Base-by-base conservation (phyloP, 1,140 invertebrate species). In the Drosophila kanapiae region DNA sequence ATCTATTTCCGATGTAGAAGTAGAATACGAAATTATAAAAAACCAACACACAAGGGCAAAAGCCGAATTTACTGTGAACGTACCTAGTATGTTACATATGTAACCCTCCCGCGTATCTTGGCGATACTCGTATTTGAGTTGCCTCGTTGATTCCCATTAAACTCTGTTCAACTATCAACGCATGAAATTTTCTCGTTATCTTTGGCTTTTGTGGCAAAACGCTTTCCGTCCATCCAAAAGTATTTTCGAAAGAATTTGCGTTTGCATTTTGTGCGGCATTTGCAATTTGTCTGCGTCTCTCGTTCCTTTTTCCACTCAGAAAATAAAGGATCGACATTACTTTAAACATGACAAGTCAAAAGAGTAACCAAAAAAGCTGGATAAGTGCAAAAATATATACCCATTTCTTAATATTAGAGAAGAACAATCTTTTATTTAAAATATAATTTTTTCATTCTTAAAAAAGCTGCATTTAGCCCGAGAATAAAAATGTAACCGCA, bases 151-250 rank as follows among this genome's bases (percentile, higher is more conserved):
- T 72, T 72, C 59, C 70, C 68, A 72, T 72, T 70, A 72, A 72
- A 72, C 45, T 72, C 53, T 69, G 67, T 16, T 70, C 67, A 69
- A 70, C 67, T 70, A 70, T 45, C 51, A 54, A 69, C 75, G 63
- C 75, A 78, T 70, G 75, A 78, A 78, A 78, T 78, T 78, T 76
- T 78, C 76, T 78, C 75, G 76, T 78, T 78, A 78, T 78, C 76
- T 78, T 78, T 78, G 65, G 76, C 65, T 78, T 78, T 71, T 78
- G 76, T 71, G 64, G 76, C 38, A 61, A 78, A 62, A 38, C 67
- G 59, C 53, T 70, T 48, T 78, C 38, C 67, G 8, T 27, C 33
- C 67, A 23, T 37, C 42, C 43, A 38, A 68, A 69, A 76, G 75
- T 78, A 78, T 78, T 78, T 78, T 78, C 57, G 60, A 37, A 71